Evolutionary conservation across 2,113 vertebrate genomes (phyloP), one percentile per base, ranked within the genome.

Genomic region (Coregonus clupeaformis): DNA sequence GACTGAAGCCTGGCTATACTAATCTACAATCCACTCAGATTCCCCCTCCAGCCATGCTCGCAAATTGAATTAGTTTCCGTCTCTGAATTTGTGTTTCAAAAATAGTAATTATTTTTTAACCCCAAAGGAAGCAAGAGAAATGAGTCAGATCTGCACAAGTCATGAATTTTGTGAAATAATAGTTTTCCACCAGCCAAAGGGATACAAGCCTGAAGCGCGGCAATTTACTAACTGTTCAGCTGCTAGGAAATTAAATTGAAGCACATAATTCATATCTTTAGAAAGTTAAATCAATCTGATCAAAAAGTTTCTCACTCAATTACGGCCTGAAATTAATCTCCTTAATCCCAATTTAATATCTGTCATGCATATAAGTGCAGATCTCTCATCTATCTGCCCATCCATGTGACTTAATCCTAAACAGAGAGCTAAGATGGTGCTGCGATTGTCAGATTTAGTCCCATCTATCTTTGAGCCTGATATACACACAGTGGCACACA

Each of bases 271-370:
- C 57, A 90, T 88, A 89, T 90, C 81, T 86, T 90, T 83, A 85
- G 76, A 90, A 91, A 90, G 85, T 91, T 91, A 79, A 84, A 89
- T 88, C 78, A 89, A 91, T 91, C 86, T 89, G 85, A 91, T 91
- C 85, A 83, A 90, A 91, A 93, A 90, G 85, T 91, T 89, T 82
- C 83, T 80, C 81, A 62, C 85, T 90, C 89, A 90, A 90, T 92
- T 91, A 90, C 89, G 83, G 84, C 87, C 78, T 82, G 72, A 92
- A 89, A 92, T 92, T 84, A 92, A 93, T 93, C 91, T 92, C 83
- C 81, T 86, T 92, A 92, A 92, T 92, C 89, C 91, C 88, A 87
- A 84, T 91, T 90, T 90, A 89, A 93, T 91, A 88, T 91, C 86
- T 88, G 89, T 85, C 89, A 90, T 90, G 89, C 90, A 85, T 87